Conservation (phyloP, 2,113 vertebrate genomes). For the Sphaerodactylus townsendi region DNA sequence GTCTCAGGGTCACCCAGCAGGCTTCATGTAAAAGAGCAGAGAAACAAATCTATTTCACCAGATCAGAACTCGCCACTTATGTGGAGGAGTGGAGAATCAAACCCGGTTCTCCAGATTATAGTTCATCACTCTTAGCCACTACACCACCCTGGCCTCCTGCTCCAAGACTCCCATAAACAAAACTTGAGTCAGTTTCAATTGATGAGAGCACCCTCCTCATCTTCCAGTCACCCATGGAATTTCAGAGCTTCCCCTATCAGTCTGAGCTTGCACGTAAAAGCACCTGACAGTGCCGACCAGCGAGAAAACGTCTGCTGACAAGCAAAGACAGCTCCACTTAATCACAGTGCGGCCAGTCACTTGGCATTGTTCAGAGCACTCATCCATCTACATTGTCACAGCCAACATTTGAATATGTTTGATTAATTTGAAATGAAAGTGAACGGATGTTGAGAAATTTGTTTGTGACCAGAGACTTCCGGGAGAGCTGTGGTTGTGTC, state of each 20-base stretch:
- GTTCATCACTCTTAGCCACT: no score
- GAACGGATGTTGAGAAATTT: neutral
- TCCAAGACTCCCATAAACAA: slow-evolving; percentile 7
- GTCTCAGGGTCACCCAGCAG: no score
- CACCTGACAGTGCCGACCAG: slow-evolving; percentile 4
- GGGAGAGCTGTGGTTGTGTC: neutral
- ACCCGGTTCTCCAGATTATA: no score
- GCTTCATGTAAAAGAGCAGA: no score
- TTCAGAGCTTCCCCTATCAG: slow-evolving; percentile 2
- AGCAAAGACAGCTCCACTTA: slow-evolving; percentile 3
- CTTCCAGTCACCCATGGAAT: neutral
- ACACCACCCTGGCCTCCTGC: no score
- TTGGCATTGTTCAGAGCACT: slow-evolving; percentile 12
- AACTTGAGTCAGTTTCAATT: neutral
- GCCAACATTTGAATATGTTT: neutral
- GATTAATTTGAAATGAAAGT: slow-evolving; percentile 32
- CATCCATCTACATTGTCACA: neutral
- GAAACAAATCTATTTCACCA: no score
- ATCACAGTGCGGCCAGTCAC: neutral
- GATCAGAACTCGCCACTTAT: no score
- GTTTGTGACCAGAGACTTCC: slow-evolving; percentile 8
- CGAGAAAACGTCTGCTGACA: slow-evolving; percentile 14
- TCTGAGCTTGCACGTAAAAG: slow-evolving; percentile 21
- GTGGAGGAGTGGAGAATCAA: no score
- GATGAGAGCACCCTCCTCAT: neutral